Evolutionary conservation across 1,140 invertebrate species (phyloP).

Genomic region (Drosophila aff.): DNA sequence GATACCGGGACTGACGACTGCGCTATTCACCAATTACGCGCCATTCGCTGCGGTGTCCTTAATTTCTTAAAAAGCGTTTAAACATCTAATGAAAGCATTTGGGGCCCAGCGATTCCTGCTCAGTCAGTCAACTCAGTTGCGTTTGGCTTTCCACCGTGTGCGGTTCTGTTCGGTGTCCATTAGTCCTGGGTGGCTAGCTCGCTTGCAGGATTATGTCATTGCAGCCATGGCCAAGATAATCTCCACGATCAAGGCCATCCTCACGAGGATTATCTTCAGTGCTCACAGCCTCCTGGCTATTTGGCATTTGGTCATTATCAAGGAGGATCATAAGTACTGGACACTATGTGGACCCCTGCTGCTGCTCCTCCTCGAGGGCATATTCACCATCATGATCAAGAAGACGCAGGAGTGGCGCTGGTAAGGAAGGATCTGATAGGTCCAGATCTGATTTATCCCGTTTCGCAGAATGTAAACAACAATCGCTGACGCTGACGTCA

Average conservation of each 20-base stretch:
- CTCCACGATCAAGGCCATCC: slow-evolving; percentile 92
- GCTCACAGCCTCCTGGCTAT: slow-evolving; percentile 92
- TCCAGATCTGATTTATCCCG: slow-evolving; percentile 2
- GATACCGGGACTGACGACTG: slow-evolving; percentile 10
- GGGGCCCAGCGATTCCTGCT: slow-evolving; percentile 56
- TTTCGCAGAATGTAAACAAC: slow-evolving; percentile 75
- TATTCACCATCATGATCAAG: slow-evolving; percentile 93
- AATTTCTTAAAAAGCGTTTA: slow-evolving; percentile 83
- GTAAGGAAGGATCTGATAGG: slow-evolving; percentile 85
- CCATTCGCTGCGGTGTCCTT: slow-evolving; percentile 73
- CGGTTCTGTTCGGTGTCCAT: slow-evolving; percentile 49
- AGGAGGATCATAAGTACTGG: slow-evolving; percentile 90
- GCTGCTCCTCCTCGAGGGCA: slow-evolving; percentile 91
- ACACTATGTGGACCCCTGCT: slow-evolving; percentile 91
- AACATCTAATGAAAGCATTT: slow-evolving; percentile 81
- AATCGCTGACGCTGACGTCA: slow-evolving; percentile 72
- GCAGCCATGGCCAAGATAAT: slow-evolving; percentile 89
- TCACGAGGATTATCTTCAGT: slow-evolving; percentile 92
- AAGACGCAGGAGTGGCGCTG: slow-evolving; percentile 95
- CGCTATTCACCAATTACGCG: slow-evolving; percentile 79
- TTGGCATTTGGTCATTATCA: slow-evolving; percentile 92
- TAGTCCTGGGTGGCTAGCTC: slow-evolving; percentile 14
- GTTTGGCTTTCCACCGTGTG: slow-evolving; percentile 68
- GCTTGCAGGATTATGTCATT: slow-evolving; percentile 41
- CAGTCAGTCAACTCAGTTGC: slow-evolving; percentile 69